Evolutionary conservation across 2,888 invertebrate species (phyloP).

Genomic region (Selenia dentaria): DNA sequence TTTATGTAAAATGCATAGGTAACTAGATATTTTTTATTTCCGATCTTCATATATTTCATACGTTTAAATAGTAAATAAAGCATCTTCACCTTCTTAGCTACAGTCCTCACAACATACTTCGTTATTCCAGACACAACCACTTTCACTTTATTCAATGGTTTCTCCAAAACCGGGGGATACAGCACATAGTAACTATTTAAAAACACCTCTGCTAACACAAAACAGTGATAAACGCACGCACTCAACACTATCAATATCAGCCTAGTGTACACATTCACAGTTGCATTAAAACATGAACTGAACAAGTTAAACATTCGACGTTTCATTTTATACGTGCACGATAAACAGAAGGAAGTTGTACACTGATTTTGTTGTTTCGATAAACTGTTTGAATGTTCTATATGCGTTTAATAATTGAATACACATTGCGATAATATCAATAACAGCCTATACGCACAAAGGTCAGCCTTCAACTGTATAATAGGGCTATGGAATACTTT

Average conservation of each 20-base stretch:
- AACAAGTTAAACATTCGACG: slow-evolving; percentile 41
- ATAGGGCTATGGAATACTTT: not conserved
- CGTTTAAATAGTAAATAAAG: slow-evolving; percentile 28
- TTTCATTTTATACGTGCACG: slow-evolving; percentile 46
- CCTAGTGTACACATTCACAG: slow-evolving; percentile 58
- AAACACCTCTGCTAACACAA: slow-evolving; percentile 69
- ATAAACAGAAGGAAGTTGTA: slow-evolving; percentile 16
- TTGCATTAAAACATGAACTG: slow-evolving; percentile 53
- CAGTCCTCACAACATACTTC: slow-evolving; percentile 37
- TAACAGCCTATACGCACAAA: not conserved
- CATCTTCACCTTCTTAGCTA: slow-evolving; percentile 53
- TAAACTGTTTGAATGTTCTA: not conserved
- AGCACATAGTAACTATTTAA: slow-evolving; percentile 64
- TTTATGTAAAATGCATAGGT: no score
- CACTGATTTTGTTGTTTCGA: slow-evolving; percentile 5
- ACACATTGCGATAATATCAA: slow-evolving; percentile 1
- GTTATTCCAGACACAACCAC: slow-evolving; percentile 34
- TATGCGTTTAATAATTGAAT: not conserved
- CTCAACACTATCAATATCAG: slow-evolving; percentile 61
- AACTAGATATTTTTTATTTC: no score
- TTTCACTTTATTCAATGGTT: slow-evolving; percentile 42
- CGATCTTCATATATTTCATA: no score
- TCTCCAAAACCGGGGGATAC: slow-evolving; percentile 65
- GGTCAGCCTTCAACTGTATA: not conserved
- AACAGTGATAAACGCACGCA: slow-evolving; percentile 66